A percentile compares a stretch with the other conserved stretches of the same genome.
phyloP scores from a whole-genome alignment of 2,888 invertebrate genomes.

The Thereva unica region DNA sequence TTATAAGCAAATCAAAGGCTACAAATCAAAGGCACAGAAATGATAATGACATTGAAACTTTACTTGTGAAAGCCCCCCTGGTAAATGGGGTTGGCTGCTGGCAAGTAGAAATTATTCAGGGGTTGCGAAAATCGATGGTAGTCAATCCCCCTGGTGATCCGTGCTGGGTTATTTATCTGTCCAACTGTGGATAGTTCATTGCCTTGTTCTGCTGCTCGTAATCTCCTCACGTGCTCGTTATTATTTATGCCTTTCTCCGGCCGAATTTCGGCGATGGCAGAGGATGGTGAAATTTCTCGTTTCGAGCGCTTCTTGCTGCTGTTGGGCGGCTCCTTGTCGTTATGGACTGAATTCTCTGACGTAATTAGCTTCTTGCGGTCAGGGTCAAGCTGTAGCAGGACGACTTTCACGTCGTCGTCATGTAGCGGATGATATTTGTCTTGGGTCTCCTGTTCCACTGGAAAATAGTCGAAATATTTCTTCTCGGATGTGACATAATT shows the following conservation, averaged over 20 bases:
- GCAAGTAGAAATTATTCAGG: conserved; percentile 36
- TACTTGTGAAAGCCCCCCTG: conserved; percentile 24
- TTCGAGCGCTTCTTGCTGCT: conserved; percentile 20
- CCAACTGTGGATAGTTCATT: not conserved
- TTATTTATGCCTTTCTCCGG: conserved; percentile 1
- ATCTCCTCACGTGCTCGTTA: conserved; percentile 11
- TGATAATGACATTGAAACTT: not conserved
- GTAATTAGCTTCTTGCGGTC: conserved; percentile 10
- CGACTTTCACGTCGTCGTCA: conserved; percentile 40
- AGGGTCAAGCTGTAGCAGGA: conserved; percentile 29
- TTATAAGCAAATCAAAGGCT: not conserved
- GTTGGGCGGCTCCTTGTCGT: not conserved
- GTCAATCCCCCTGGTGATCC: not conserved
- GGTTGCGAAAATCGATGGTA: conserved; percentile 33
- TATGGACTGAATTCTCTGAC: not conserved
- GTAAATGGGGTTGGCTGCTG: conserved; percentile 16
- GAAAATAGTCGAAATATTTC: conserved; percentile 46
- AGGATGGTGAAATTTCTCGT: conserved; percentile 5
- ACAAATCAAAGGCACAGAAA: conserved; percentile 3
- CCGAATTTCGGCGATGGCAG: too few relatives aligned
- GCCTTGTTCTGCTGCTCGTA: conserved; percentile 10
- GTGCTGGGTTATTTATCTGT: not conserved
- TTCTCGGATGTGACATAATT: conserved; percentile 40
- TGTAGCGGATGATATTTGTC: conserved; percentile 34
- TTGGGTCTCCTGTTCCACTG: conserved; percentile 41